Conservation (phyloP, 2,113 vertebrate species). For the Bambusicola thoracicus region DNA sequence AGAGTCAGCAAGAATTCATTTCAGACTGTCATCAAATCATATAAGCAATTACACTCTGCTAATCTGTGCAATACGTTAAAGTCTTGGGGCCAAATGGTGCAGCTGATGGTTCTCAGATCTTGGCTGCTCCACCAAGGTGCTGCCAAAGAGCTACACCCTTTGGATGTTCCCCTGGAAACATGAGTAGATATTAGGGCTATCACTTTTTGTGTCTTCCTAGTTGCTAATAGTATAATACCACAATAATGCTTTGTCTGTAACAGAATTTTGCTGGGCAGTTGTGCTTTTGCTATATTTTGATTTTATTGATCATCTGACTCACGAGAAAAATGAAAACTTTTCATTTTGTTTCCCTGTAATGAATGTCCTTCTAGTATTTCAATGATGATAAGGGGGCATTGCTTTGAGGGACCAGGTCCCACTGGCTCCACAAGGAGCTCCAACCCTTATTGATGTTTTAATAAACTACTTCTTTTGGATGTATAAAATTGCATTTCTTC, state of each 20-base stretch:
- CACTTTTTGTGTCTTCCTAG: background rate
- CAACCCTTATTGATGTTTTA: background rate
- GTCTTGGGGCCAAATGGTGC: conserved; percentile 5
- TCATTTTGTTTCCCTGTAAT: background rate
- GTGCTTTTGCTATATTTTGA: background rate
- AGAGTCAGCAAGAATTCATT: conserved; percentile 19
- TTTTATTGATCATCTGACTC: background rate
- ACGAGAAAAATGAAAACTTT: background rate
- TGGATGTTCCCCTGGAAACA: background rate
- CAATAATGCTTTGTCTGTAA: background rate
- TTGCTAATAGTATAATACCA: background rate
- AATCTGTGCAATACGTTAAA: conserved; percentile 26
- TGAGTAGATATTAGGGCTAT: background rate
- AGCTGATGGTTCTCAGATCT: conserved; percentile 40
- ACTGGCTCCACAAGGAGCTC: background rate
- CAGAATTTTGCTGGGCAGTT: background rate
- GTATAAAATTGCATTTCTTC: background rate
- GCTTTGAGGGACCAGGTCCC: background rate
- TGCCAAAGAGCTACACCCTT: background rate
- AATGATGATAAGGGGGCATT: fast-evolving
- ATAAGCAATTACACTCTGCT: conserved; percentile 24
- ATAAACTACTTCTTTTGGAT: background rate
- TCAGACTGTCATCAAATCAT: background rate
- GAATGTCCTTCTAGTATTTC: background rate
- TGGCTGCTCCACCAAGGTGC: conserved; percentile 32